phyloP scores from a whole-genome alignment of 2,797 vertebrate genomes.

The Merluccius polli region DNA sequence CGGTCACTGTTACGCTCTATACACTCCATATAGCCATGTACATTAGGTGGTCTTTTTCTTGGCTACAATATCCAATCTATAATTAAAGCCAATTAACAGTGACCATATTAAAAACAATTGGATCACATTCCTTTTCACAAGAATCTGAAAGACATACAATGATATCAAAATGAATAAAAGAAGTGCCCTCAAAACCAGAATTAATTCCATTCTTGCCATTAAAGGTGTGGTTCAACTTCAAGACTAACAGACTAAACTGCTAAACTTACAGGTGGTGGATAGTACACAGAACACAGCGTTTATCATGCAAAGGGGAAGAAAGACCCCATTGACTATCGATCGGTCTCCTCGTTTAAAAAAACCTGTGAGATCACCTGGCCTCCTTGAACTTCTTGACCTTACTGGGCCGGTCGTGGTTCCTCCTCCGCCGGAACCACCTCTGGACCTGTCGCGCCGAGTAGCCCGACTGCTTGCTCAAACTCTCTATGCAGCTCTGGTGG shows the following conservation, averaged over 20 bases:
- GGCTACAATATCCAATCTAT: too few species aligned
- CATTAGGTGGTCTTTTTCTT: neutral
- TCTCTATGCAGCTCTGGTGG: conserved; percentile 79
- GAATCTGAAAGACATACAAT: too few species aligned
- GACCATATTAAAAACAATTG: neutral
- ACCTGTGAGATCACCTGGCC: conserved; percentile 73
- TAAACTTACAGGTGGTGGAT: neutral
- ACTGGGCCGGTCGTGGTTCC: conserved; percentile 91
- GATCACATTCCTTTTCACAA: too few species aligned
- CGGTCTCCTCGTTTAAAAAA: neutral
- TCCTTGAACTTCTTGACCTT: conserved; percentile 92
- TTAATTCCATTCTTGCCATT: neutral
- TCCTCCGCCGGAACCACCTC: conserved; percentile 87
- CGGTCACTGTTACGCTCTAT: too few species aligned
- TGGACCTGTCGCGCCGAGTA: conserved; percentile 82
- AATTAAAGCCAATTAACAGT: neutral
- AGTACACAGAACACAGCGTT: neutral
- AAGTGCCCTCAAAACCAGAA: neutral
- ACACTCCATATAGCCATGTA: neutral
- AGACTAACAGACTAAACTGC: neutral
- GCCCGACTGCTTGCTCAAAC: conserved; percentile 77
- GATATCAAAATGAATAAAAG: too few species aligned
- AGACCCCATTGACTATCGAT: too few species aligned
- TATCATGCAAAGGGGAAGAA: neutral
- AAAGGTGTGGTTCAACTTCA: neutral